A percentile compares a stretch with the other conserved stretches of the same genome.
These are phyloP conservation scores for Hylia prasina DNA, from an alignment of 2,113 vertebrate species.

Conservation along the genomic window DNA sequence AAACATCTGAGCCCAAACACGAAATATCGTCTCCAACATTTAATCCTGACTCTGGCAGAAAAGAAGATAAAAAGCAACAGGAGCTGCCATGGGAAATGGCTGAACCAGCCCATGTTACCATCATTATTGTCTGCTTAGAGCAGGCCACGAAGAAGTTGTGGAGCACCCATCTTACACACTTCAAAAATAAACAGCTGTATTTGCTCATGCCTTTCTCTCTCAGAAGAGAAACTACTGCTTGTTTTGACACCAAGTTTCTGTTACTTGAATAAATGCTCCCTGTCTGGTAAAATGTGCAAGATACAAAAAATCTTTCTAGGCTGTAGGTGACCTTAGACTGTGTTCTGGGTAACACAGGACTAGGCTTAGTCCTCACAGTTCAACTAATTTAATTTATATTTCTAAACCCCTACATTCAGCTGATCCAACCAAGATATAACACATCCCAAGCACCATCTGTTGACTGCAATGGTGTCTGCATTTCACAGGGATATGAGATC, in stretches of 20 bases:
- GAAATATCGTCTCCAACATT: not conserved
- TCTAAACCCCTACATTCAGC: not conserved
- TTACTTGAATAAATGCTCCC: not conserved
- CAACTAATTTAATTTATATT: not conserved
- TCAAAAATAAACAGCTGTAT: not conserved
- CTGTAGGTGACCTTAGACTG: not conserved
- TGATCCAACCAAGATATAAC: not conserved
- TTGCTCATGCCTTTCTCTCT: not conserved
- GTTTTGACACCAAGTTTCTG: not conserved
- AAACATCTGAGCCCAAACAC: not conserved
- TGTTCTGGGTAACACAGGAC: not conserved
- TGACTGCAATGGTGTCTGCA: not conserved
- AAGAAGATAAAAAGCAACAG: not conserved
- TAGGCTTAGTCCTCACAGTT: not conserved
- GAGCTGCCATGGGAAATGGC: not conserved
- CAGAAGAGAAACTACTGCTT: not conserved
- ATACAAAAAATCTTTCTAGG: not conserved
- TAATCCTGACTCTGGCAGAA: not conserved
- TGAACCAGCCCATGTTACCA: not conserved
- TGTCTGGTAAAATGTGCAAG: not conserved
- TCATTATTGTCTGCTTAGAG: not conserved
- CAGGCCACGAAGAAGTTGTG: fast-evolving
- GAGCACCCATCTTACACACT: not conserved
- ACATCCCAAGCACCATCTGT: conserved; percentile 21
- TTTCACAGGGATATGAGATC: not conserved